phyloP scores from a whole-genome alignment of 1,140 invertebrate genomes.

The Cotesia glomerata region DNA sequence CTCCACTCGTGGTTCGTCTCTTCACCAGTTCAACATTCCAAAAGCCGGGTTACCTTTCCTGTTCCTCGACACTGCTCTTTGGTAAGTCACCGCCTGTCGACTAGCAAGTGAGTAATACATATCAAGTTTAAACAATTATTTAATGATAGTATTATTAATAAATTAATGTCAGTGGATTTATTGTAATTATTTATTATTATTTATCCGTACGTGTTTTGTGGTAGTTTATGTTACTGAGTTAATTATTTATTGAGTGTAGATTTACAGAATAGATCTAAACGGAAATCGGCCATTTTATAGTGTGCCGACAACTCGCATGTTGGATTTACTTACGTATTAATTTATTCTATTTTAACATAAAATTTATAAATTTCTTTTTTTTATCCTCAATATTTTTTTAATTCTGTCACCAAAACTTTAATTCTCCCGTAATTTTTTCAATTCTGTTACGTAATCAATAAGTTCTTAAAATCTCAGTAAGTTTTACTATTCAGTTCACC shows the following conservation, averaged over 20 bases:
- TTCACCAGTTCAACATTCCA: constrained; percentile 71
- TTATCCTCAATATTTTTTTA: too few species aligned
- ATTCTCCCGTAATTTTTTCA: too few species aligned
- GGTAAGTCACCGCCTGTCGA: constrained; percentile 63
- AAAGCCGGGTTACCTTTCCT: constrained; percentile 68
- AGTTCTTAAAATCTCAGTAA: too few species aligned
- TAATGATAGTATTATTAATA: background rate
- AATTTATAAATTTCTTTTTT: too few species aligned
- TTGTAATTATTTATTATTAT: too few species aligned
- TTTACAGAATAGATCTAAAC: background rate
- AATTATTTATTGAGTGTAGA: too few species aligned
- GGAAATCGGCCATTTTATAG: constrained; percentile 33
- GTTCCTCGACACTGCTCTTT: constrained; percentile 66
- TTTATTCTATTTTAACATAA: background rate
- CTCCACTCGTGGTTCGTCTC: constrained; percentile 46
- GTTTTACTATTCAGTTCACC: too few species aligned
- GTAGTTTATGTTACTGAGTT: too few species aligned
- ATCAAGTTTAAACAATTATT: background rate
- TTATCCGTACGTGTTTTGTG: too few species aligned
- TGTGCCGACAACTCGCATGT: constrained; percentile 27
- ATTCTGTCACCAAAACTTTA: too few species aligned
- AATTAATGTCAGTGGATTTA: background rate
- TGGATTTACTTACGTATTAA: background rate
- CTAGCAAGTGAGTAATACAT: constrained; percentile 36
- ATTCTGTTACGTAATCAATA: too few species aligned